Evolutionary conservation across 2,888 invertebrate genomes (phyloP).

Genomic region (Philhelius pedissequus): DNA sequence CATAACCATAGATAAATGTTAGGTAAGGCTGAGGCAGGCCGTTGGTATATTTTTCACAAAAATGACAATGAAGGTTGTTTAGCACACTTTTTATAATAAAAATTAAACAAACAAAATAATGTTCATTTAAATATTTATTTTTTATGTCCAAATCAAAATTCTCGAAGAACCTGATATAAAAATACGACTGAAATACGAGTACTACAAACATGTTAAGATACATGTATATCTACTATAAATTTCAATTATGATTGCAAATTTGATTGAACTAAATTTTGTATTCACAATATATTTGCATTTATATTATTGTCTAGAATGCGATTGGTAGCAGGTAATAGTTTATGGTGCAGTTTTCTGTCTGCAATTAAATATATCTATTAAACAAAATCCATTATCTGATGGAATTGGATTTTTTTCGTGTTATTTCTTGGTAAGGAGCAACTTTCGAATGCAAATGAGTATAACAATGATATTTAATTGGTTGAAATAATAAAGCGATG

Average conservation of each 20-base stretch:
- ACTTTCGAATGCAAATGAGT: not conserved
- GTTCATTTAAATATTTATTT: constrained; percentile 7
- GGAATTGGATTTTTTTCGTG: not conserved
- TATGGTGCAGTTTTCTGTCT: not conserved
- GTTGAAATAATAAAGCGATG: not conserved
- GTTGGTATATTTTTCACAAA: not conserved
- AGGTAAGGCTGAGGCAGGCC: not conserved
- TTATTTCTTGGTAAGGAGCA: not conserved
- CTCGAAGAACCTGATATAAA: not conserved
- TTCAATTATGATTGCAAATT: not conserved
- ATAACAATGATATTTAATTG: not conserved
- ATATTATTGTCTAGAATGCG: not conserved
- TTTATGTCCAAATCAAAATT: not conserved
- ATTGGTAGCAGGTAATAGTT: not conserved
- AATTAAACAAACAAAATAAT: not conserved
- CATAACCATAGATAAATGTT: not conserved
- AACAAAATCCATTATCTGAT: not conserved
- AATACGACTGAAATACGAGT: not conserved
- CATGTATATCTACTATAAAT: too few relatives aligned
- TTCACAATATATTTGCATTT: not conserved
- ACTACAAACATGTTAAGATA: not conserved
- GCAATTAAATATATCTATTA: not conserved
- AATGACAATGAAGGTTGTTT: not conserved
- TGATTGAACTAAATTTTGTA: constrained; percentile 27
- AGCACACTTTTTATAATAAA: not conserved